Evolutionary conservation across 2,113 vertebrate genomes (phyloP).

Genomic region (Sylvicapra grimmia): DNA sequence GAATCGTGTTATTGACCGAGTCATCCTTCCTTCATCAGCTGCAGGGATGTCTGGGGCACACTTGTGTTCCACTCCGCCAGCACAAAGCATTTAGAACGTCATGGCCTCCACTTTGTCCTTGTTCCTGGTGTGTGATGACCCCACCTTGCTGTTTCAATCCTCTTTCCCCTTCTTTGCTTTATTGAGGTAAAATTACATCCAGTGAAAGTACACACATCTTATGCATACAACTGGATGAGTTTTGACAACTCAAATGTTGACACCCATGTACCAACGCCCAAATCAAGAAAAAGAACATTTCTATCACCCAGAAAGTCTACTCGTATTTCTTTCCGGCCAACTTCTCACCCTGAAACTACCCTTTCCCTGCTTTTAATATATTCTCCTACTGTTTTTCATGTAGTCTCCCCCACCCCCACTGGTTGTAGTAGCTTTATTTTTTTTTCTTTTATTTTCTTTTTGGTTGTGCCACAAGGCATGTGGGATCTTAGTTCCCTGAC

Average conservation of each 20-base stretch:
- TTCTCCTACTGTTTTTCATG: not conserved
- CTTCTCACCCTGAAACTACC: not conserved
- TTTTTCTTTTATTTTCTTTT: not conserved
- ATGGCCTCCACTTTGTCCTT: too few relatives aligned
- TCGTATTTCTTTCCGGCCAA: not conserved
- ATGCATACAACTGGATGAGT: not conserved
- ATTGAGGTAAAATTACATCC: not conserved
- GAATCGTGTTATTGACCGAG: not conserved
- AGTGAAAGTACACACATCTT: not conserved
- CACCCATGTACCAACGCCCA: not conserved
- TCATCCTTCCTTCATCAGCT: not conserved
- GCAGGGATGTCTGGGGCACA: not conserved
- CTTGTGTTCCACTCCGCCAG: not conserved
- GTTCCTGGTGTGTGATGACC: not conserved
- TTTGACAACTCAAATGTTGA: not conserved
- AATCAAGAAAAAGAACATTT: not conserved
- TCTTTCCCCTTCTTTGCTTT: not conserved
- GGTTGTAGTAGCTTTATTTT: not conserved
- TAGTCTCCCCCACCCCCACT: not conserved
- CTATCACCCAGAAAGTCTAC: not conserved
- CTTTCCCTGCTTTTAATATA: not conserved
- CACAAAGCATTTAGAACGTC: not conserved
- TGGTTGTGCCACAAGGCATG: not conserved
- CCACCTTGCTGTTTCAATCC: not conserved
- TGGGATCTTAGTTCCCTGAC: not conserved